Evolutionary conservation across 2,888 invertebrate species (phyloP).

Genomic region (Rhodophaea formosa): DNA sequence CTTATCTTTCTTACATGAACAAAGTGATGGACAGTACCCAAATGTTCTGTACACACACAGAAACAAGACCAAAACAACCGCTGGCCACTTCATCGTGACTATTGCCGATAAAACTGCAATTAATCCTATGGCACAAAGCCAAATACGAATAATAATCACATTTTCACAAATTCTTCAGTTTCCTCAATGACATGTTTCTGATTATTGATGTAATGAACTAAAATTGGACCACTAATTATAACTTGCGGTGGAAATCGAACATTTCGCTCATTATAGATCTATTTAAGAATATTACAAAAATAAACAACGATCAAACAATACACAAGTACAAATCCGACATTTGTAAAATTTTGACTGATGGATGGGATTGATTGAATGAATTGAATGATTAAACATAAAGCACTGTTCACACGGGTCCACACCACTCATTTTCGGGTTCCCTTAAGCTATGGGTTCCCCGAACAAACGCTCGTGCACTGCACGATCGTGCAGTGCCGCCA

Average conservation of each 20-base stretch:
- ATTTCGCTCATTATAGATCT: not conserved
- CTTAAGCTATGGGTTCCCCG: too few species aligned
- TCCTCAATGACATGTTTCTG: constrained; percentile 43
- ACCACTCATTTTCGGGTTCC: too few species aligned
- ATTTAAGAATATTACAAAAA: constrained; percentile 47
- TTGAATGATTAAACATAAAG: too few species aligned
- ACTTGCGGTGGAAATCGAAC: not conserved
- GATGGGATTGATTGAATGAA: constrained; percentile 24
- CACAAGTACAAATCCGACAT: constrained; percentile 61
- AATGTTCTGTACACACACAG: constrained; percentile 45
- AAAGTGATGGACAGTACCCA: constrained; percentile 72
- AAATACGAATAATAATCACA: constrained; percentile 72
- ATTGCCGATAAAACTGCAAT: constrained; percentile 60
- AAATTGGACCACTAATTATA: not conserved
- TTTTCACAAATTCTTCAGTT: constrained; percentile 65
- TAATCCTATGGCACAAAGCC: constrained; percentile 75
- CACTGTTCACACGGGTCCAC: too few species aligned
- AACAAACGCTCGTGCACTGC: too few species aligned
- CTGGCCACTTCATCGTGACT: constrained; percentile 60
- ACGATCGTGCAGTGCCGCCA: too few species aligned
- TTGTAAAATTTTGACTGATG: constrained; percentile 57
- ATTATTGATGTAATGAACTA: not conserved
- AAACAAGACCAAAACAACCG: constrained; percentile 50
- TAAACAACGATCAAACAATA: constrained; percentile 63
- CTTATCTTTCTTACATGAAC: constrained; percentile 81